Evolutionary conservation across 2,113 vertebrate genomes (phyloP).

Genomic region (Vimba vimba): DNA sequence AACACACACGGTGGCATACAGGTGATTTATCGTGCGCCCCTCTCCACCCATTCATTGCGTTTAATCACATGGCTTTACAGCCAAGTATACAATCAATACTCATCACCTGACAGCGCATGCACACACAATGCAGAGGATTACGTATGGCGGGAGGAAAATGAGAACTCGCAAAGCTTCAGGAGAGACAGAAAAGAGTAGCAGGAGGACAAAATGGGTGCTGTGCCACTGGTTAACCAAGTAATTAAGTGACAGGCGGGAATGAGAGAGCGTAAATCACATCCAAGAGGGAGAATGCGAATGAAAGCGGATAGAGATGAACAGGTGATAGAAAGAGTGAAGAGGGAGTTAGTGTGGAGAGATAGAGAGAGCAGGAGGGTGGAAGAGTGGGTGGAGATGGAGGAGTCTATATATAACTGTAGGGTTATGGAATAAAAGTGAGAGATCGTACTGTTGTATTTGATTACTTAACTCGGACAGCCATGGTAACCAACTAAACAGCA

Average conservation of each 20-base stretch:
- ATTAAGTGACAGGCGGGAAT: slow-evolving; percentile 49
- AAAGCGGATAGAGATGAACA: slow-evolving; percentile 39
- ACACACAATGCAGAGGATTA: slow-evolving; percentile 39
- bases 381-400: slow-evolving; percentile 58
- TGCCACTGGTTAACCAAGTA: slow-evolving; percentile 29
- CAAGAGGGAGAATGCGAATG: slow-evolving; percentile 58
- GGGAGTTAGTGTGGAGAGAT: slow-evolving; percentile 19
- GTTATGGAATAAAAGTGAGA: slow-evolving; percentile 55
- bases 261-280: slow-evolving; percentile 51
- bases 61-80: slow-evolving; percentile 41
- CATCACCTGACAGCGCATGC: slow-evolving; percentile 29
- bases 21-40: slow-evolving; percentile 15
- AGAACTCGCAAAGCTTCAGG: not conserved
- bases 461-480: slow-evolving; percentile 57
- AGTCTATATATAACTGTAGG: slow-evolving; percentile 57
- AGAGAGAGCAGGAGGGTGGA: slow-evolving; percentile 38
- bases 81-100: slow-evolving; percentile 43
- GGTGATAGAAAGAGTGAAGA: slow-evolving; percentile 33
- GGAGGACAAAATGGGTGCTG: slow-evolving; percentile 18
- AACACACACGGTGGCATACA: slow-evolving; percentile 15
- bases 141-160: not conserved
- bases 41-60: slow-evolving; percentile 29
- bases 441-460: slow-evolving; percentile 55
- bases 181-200: slow-evolving; percentile 11
- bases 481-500: slow-evolving; percentile 55